A percentile compares a stretch with the other conserved stretches of the same genome.
These are phyloP conservation scores for Hololepta plana DNA, from an alignment of 2,888 invertebrate species.

Conservation along the genomic window DNA sequence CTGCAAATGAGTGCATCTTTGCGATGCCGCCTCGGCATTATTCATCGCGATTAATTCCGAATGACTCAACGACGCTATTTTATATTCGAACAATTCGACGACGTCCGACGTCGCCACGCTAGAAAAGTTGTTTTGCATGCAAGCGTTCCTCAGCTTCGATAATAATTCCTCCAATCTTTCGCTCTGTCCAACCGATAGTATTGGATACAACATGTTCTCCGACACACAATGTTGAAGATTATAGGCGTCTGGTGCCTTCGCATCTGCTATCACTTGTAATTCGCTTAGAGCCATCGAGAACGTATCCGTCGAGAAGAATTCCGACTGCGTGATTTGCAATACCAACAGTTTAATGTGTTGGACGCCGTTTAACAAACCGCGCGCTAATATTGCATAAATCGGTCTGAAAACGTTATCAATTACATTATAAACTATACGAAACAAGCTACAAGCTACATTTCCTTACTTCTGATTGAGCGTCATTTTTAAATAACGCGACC, in stretches of 20 bases:
- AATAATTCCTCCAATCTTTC: conserved; percentile 19
- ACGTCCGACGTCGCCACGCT: conserved; percentile 46
- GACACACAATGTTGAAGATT: conserved; percentile 7
- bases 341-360: conserved; percentile 26
- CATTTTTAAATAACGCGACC: too few species aligned
- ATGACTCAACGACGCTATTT: conserved; percentile 36
- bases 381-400: conserved; percentile 31
- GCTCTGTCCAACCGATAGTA: conserved; percentile 19
- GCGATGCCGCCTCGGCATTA: conserved; percentile 33
- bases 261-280: conserved; percentile 13
- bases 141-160: conserved; percentile 20
- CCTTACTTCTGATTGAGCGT: too few species aligned
- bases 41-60: conserved; percentile 30
- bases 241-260: conserved; percentile 7
- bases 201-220: conserved; percentile 14
- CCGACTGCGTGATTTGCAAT: conserved; percentile 20
- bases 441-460: too few species aligned
- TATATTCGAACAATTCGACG: conserved; percentile 56
- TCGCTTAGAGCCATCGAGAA: conserved; percentile 17
- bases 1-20: conserved; percentile 30
- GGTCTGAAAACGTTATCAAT: too few species aligned
- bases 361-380: conserved; percentile 29
- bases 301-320: conserved; percentile 15
- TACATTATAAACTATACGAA: too few species aligned
- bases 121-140: conserved; percentile 31